These are phyloP conservation scores for Minunthozetes semirufus DNA, from an alignment of 2,888 invertebrate species.

Conservation along the genomic window DNA sequence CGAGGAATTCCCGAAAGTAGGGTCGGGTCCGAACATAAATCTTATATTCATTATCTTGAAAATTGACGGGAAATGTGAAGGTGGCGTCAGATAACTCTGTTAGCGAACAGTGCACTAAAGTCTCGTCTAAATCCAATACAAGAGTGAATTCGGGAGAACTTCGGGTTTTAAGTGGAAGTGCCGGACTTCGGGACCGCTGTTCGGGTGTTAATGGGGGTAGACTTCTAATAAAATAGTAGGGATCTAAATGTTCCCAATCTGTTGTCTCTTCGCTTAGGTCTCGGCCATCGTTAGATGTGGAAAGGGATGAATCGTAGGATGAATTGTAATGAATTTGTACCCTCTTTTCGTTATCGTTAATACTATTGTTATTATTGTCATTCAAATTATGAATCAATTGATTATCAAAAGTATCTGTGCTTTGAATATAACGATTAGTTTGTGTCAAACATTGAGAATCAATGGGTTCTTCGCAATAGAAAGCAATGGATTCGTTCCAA, in stretches of 20 bases:
- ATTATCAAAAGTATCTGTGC: neutral
- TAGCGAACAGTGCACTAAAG: constrained; percentile 87
- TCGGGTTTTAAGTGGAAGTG: constrained; percentile 80
- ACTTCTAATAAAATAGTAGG: constrained; percentile 79
- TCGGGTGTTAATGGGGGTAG: constrained; percentile 72
- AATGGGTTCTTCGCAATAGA: constrained; percentile 15
- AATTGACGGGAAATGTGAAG: constrained; percentile 83
- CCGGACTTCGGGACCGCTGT: constrained; percentile 67
- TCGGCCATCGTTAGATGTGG: neutral
- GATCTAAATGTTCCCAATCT: constrained; percentile 34
- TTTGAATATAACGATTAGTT: neutral
- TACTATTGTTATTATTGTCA: constrained; percentile 10
- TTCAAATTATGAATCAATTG: constrained; percentile 8
- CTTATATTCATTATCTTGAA: constrained; percentile 80
- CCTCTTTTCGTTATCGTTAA: constrained; percentile 1
- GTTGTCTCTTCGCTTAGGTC: constrained; percentile 25
- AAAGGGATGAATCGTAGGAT: neutral
- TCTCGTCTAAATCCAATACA: constrained; percentile 80
- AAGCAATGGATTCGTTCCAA: constrained; percentile 4
- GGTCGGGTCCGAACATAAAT: constrained; percentile 80
- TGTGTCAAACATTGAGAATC: neutral
- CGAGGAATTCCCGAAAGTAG: constrained; percentile 82
- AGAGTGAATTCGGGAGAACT: constrained; percentile 79
- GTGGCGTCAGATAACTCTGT: constrained; percentile 85
- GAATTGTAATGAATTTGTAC: constrained; percentile 13